Evolutionary conservation across 2,113 vertebrate species (phyloP).

Genomic region (Oreochromis niloticus): DNA sequence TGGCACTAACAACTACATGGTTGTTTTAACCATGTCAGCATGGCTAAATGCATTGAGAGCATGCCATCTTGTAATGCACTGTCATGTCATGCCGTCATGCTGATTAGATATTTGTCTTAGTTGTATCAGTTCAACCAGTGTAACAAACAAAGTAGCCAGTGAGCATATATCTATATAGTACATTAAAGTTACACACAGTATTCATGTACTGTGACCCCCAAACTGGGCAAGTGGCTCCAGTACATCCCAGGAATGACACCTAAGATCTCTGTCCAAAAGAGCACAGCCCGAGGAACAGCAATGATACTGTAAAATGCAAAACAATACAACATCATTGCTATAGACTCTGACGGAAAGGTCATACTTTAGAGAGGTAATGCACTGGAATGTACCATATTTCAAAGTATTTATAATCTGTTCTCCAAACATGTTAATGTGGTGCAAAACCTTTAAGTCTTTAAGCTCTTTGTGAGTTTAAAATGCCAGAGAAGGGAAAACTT

Average conservation of each 20-base stretch:
- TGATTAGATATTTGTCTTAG: neutral
- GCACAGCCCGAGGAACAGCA: neutral
- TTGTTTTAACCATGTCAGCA: neutral
- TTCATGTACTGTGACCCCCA: neutral
- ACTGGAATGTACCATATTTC: neutral
- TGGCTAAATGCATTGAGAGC: too few species aligned
- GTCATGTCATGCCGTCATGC: neutral
- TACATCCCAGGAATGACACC: neutral
- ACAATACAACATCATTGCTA: neutral
- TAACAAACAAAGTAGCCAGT: neutral
- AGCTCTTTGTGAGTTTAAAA: neutral
- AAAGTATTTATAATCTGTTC: neutral
- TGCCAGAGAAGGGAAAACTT: neutral
- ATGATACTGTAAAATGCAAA: neutral
- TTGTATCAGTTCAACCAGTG: neutral
- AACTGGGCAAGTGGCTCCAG: neutral
- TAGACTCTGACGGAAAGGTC: neutral
- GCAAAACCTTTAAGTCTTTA: neutral
- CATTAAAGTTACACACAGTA: neutral
- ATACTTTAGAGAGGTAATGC: neutral
- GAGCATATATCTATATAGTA: neutral
- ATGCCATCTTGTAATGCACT: neutral
- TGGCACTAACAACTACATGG: neutral
- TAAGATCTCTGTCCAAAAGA: neutral
- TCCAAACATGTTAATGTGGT: neutral